These are phyloP conservation scores for Drosophila merina DNA, from an alignment of 2,888 invertebrate genomes.

Conservation along the genomic window DNA sequence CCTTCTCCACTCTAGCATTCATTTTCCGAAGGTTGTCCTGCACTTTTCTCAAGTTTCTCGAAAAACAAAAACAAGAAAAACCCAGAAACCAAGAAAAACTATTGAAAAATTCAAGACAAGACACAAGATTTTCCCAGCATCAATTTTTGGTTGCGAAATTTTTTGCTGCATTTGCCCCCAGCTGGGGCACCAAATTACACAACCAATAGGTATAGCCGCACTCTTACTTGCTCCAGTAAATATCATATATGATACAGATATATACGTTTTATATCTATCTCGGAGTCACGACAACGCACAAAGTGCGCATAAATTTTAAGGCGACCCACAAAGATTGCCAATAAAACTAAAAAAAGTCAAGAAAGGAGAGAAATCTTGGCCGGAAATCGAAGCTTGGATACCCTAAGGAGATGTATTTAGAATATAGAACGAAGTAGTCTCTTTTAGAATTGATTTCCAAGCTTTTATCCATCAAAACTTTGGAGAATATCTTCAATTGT, in stretches of 20 bases:
- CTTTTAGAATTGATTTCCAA: too few relatives aligned
- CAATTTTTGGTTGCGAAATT: constrained; percentile 33
- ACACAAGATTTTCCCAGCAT: constrained; percentile 12
- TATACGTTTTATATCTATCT: constrained; percentile 6
- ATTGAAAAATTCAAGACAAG: constrained; percentile 18
- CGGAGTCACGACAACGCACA: constrained; percentile 68
- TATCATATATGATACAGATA: neutral
- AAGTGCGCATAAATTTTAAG: constrained; percentile 72
- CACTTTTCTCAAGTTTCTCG: neutral
- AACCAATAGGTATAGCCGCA: constrained; percentile 10
- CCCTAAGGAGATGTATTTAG: too few relatives aligned
- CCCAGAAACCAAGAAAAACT: neutral
- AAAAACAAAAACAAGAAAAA: neutral
- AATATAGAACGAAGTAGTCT: too few relatives aligned
- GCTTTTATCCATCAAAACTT: too few relatives aligned
- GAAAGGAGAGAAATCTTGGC: neutral
- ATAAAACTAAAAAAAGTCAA: neutral
- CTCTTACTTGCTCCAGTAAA: neutral
- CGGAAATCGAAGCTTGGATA: neutral
- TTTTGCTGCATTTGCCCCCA: constrained; percentile 15
- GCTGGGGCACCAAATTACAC: constrained; percentile 23
- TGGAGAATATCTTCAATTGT: too few relatives aligned
- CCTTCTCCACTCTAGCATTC: neutral
- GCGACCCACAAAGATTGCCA: constrained; percentile 64
- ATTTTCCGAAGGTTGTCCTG: neutral